Evolutionary conservation across 1,140 invertebrate species (phyloP).

Genomic region (Heliconius hermathena): DNA sequence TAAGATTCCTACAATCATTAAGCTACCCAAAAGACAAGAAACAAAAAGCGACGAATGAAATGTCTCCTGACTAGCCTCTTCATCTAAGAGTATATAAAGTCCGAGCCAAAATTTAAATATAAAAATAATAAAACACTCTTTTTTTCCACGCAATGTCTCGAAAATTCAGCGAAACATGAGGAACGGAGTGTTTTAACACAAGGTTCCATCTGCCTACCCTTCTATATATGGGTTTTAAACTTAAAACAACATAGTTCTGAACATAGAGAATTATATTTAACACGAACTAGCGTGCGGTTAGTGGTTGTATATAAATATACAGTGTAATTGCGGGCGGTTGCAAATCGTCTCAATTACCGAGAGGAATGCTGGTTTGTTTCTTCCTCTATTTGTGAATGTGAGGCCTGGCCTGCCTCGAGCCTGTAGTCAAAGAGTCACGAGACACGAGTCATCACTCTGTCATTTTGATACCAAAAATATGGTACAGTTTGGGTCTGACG

Average conservation of each 20-base stretch:
- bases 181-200: background rate
- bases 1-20: too few species aligned
- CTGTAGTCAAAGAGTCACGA: background rate
- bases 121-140: too few species aligned
- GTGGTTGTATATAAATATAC: background rate
- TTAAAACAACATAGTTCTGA: background rate
- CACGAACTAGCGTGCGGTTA: background rate
- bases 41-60: too few species aligned
- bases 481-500: background rate
- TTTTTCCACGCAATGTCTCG: too few species aligned
- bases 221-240: background rate
- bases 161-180: too few species aligned
- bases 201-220: background rate
- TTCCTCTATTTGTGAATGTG: background rate
- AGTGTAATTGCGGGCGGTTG: background rate
- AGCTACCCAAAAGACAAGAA: too few species aligned
- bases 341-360: constrained; percentile 10
- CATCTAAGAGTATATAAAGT: too few species aligned
- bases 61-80: too few species aligned
- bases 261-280: background rate
- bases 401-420: background rate
- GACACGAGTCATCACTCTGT: background rate
- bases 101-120: too few species aligned
- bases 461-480: background rate
- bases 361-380: background rate